Conservation (phyloP, 1,140 invertebrate species). For the Drosophila nannoptera region DNA sequence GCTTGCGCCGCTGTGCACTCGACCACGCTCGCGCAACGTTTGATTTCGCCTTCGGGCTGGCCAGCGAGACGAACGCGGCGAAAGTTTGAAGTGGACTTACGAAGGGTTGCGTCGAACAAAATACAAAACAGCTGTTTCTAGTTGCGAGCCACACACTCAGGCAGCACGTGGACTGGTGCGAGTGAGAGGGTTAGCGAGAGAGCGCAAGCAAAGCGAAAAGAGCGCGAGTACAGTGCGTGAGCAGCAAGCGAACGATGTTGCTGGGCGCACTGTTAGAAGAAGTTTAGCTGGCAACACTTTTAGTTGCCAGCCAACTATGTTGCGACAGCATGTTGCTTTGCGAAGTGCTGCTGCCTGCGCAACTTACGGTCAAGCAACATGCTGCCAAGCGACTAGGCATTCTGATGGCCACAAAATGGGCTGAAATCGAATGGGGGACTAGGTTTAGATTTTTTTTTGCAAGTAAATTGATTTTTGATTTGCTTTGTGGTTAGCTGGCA, state of each 20-base stretch:
- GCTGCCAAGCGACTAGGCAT: not conserved
- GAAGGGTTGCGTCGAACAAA: constrained; percentile 11
- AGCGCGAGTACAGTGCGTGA: not conserved
- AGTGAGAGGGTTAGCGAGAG: not conserved
- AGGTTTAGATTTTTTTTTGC: not conserved
- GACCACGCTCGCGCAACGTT: constrained; percentile 8
- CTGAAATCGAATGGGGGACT: not conserved
- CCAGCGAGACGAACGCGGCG: constrained; percentile 10
- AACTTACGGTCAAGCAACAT: not conserved
- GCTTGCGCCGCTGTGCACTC: constrained; percentile 1
- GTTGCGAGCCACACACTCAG: not conserved
- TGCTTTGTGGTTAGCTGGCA: not conserved
- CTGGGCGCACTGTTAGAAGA: not conserved
- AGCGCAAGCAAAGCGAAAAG: not conserved
- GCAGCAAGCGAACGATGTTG: constrained; percentile 6
- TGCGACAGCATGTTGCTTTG: not conserved
- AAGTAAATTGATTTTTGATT: not conserved
- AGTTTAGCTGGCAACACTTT: no score
- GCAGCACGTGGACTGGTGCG: not conserved
- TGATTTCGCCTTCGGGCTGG: constrained; percentile 1
- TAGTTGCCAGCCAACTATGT: not conserved
- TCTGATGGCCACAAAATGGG: not conserved
- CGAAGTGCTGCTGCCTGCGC: not conserved
- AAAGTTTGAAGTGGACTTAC: constrained; percentile 3
- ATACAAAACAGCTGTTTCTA: constrained; percentile 5